Evolutionary conservation across 2,797 vertebrate species (phyloP), one percentile per base, ranked within the genome.

Genomic region (Crypturellus tataupa): DNA sequence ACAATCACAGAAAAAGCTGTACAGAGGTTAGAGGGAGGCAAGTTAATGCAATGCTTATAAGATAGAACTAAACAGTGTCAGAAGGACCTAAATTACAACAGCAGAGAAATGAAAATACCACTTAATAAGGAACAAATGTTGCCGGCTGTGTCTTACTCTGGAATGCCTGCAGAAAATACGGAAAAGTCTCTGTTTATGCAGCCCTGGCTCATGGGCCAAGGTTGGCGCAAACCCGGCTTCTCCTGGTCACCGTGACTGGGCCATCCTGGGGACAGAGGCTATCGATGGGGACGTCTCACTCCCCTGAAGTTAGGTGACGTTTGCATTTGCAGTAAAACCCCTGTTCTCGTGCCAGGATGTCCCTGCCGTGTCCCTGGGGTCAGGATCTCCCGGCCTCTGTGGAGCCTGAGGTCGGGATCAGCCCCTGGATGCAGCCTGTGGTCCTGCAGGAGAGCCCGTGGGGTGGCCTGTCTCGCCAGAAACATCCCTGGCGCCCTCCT

Each of bases 21-120:
- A 56, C 88, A 94, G 90, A 95, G 97, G 97, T 97, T 91, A 90
- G n/a, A 96, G 90, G 82, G 87, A 92, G 93, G 89, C 67, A 95
- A 93, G 75, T 95, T 87, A 96, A 96, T 90, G 86, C 29, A 46
- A 13, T 12, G 33, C 70, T 80, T 73, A 24, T 25, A 12, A 80
- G 75, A 80, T 82, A 78, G 72, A 77, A 44, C 84, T 68, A 58
- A 69, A 67, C 7, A 27, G 44, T 69, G 59, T 87, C 83, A 81
- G 85, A 86, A 75, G 76, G 73, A 88, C 73, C 47, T 79, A 82
- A 82, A 91, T 75, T 91, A 94, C 65, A 94, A 79, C 46, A 87
- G 80, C 44, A 46, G 58, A 94, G 91, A 93, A 92, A 92, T 65
- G 88, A 96, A 96, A 96, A 90, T 77, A 76, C n/a, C 76, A 35